Evolutionary conservation across 2,113 vertebrate species (phyloP).

Genomic region (Ginglymostoma cirratum): DNA sequence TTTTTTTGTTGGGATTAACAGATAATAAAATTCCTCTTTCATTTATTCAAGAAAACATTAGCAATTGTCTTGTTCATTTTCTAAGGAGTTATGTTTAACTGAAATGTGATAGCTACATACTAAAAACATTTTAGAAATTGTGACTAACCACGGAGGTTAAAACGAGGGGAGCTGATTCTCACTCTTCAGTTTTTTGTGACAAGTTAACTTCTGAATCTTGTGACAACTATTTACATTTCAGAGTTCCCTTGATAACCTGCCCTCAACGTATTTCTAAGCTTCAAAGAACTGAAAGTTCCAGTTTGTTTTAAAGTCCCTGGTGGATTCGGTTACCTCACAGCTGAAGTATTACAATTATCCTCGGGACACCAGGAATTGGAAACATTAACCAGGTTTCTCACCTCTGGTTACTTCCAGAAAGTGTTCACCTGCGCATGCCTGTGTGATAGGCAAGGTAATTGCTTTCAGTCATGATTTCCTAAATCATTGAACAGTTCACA

Average conservation of each 20-base stretch:
- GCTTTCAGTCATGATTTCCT: not conserved
- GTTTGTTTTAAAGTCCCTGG: not conserved
- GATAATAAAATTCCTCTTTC: too few species aligned
- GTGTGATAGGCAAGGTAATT: not conserved
- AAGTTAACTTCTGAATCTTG: not conserved
- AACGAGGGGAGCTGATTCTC: too few species aligned
- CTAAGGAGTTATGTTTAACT: too few species aligned
- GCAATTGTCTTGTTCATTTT: too few species aligned
- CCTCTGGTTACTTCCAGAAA: not conserved
- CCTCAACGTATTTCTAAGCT: not conserved
- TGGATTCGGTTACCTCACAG: not conserved
- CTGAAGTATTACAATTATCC: not conserved
- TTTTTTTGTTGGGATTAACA: too few species aligned
- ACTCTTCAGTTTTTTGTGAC: too few species aligned
- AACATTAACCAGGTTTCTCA: not conserved
- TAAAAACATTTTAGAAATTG: too few species aligned
- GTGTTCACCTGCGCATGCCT: not conserved
- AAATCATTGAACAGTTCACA: not conserved
- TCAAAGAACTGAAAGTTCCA: not conserved
- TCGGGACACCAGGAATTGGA: not conserved
- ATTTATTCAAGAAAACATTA: too few species aligned
- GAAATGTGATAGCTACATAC: too few species aligned
- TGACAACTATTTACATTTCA: not conserved
- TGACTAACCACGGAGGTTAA: too few species aligned
- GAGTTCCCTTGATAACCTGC: not conserved